Evolutionary conservation across 1,140 invertebrate species (phyloP), one percentile per base, ranked within the genome.

Genomic region (Gonioctena quinquepunctata): DNA sequence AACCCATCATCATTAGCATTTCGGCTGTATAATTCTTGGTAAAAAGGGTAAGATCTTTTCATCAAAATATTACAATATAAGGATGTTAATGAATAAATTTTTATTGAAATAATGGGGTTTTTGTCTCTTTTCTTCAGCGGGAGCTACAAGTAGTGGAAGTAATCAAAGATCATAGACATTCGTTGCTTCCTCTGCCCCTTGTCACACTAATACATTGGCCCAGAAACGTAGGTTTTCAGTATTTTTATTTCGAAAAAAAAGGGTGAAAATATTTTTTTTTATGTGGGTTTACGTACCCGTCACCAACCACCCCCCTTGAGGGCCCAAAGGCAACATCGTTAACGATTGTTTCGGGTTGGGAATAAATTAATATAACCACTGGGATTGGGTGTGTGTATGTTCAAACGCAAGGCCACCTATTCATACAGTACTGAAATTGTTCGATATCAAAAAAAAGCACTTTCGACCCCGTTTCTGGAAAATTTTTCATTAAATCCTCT

Each of bases 271-370:
- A 42, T 42, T 42, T 7, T 42, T 42, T 42, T 42, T 42, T 26
- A 59, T 23, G 21, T 22, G 25, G 21, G n/a, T n/a, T n/a, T 57
- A 90, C 91, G 89, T 86, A 94, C 92, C 95, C 95, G 84, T 96
- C 95, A 70, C 95, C 95, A 73, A 97, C 95, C 73, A 97, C 95
- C 76, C 96, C 95, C 96, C 86, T 97, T 96, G 81, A 96, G 96
- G 64, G 94, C 94, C 85, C 94, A 96, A 96, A 59, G 66, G 52
- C 54, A 42, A 66, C 26, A 33, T 59, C 63, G 33, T 50, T 52
- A 62, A 57, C 52, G 67, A 49, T 18, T 49, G 19, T 49, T 21
- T 54, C 65, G 68, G 25, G 16, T 22, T 18, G 21, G 48, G 49
- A 62, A 25, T 19, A 69, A 49, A 66, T 66, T 48, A 62, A 70